Evolutionary conservation across 2,113 vertebrate genomes (phyloP), one percentile per base, ranked within the genome.

Genomic region (Canis aureus): DNA sequence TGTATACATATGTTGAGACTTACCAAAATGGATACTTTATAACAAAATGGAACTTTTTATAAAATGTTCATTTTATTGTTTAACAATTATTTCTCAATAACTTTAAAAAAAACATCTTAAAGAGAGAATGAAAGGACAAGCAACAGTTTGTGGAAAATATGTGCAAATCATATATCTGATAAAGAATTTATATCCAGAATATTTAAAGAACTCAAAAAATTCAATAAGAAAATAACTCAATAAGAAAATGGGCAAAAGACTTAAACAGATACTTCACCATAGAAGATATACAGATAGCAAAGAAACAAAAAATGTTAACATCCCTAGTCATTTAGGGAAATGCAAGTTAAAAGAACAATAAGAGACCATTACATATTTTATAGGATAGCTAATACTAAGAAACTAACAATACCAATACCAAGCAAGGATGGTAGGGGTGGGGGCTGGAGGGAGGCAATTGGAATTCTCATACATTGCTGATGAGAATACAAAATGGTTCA

Each of bases 181-280:
- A 20, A 79, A 84, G 29, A 11, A 80, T 38, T 91, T 94, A 81
- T 11, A 89, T 29, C 16, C 29, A 74, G 29, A 66, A 74, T 85
- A 91, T 83, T 95, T 88, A 59, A 91, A 89, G 16, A 80, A 80
- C 49, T 89, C 85, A 87, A 16, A 89, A 76, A 69, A 87, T 95
- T 89, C 51, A 89, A 8, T 64, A 66, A 80, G 6, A 92, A 88
- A 91, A 87, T 19, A 73, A 71, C 16, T 4, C 32, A 64, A 69
- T n/a, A 71, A 92, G 80, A 1, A 79, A 97, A 84, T 23, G 6
- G 32, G 32, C 67, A 89, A 38, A 89, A 64, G 79, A 64, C 59
- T 6, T 84, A 23, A 94, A 94, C 9, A 84, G 20, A 16, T 86
- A 92, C 25, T 84, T 89, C 13, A 84, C 3, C 32, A 86, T 84